Percentiles rank a stretch among this genome's conserved stretches.
Conservation (phyloP, 2,113 vertebrate species). For the Pimephales promelas region DNA sequence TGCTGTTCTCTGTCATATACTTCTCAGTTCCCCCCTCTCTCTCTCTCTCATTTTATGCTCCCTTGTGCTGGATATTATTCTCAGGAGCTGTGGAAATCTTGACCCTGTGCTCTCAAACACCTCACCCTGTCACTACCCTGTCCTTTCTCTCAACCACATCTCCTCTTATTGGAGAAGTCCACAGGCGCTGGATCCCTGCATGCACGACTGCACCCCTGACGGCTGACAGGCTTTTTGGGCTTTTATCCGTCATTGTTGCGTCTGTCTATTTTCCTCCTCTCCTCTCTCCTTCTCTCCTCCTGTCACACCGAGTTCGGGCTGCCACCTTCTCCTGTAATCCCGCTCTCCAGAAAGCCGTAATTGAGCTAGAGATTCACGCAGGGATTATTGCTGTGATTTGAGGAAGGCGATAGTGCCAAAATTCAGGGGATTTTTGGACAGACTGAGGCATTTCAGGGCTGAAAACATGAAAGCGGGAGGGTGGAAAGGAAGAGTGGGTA, state of each 20-base stretch:
- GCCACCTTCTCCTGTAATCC: conserved; percentile 70
- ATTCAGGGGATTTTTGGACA: conserved; percentile 63
- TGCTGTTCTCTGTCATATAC: conserved; percentile 15
- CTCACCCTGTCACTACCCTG: conserved; percentile 44
- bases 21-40: conserved; percentile 60
- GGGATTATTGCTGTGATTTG: conserved; percentile 77
- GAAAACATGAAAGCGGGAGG: conserved; percentile 48
- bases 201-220: conserved; percentile 74
- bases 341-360: conserved; percentile 77
- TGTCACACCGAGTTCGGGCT: conserved; percentile 57
- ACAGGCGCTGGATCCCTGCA: conserved; percentile 60
- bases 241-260: conserved; percentile 74
- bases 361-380: conserved; percentile 72
- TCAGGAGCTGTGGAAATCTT: conserved; percentile 20
- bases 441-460: conserved; percentile 55
- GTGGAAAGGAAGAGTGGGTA: neutral
- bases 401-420: conserved; percentile 40
- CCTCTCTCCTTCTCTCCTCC: conserved; percentile 59
- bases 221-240: conserved; percentile 81
- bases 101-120: conserved; percentile 23
- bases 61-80: conserved; percentile 23
- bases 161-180: conserved; percentile 15
- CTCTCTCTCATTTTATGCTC: neutral
- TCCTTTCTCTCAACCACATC: conserved; percentile 16
- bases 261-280: conserved; percentile 74